Conservation (phyloP, 2,113 vertebrate species). For the Crocuta crocuta region DNA sequence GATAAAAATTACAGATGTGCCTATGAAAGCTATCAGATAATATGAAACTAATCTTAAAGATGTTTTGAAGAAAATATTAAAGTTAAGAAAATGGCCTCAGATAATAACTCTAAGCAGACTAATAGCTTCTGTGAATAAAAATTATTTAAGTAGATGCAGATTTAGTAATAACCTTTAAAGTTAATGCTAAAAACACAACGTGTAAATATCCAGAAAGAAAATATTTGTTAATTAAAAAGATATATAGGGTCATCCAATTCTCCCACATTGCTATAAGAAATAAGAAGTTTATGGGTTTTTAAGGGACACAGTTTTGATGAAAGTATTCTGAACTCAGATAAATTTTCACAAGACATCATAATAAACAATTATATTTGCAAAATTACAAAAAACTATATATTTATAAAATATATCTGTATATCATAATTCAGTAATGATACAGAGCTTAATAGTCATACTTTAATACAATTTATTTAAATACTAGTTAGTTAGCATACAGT, state of each 20-base stretch:
- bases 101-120: not conserved
- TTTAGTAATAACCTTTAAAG: not conserved
- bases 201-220: not conserved
- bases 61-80: not conserved
- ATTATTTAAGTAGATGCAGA: not conserved
- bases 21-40: not conserved
- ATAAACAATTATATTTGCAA: not conserved
- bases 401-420: not conserved
- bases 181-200: not conserved
- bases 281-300: not conserved
- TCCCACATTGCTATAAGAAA: not conserved
- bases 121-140: not conserved
- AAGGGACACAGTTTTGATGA: not conserved
- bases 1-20: not conserved
- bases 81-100: not conserved
- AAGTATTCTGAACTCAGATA: not conserved
- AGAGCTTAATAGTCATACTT: not conserved
- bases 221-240: not conserved
- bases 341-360: not conserved
- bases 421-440: not conserved
- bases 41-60: not conserved
- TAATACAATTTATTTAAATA: not conserved
- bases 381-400: not conserved
- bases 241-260: not conserved
- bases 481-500: not conserved